Conservation (phyloP, 92 coral and sea anemone genomes). For the Zoanthus gigantus region DNA sequence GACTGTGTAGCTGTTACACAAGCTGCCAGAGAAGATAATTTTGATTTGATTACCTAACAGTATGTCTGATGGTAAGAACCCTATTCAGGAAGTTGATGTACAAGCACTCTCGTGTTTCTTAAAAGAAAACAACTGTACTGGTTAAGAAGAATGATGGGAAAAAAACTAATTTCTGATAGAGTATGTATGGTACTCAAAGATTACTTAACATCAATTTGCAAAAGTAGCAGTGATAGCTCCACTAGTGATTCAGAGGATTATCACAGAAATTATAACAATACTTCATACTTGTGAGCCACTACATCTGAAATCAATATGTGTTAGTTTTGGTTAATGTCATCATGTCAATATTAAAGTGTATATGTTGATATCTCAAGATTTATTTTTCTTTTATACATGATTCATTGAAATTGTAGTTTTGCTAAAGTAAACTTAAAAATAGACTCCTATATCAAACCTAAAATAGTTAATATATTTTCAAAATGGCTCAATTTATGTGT, state of each 20-base stretch:
- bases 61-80: background rate
- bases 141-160: background rate
- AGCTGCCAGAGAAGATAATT: no score
- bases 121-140: background rate
- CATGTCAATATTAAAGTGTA: constrained; percentile 23
- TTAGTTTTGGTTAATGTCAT: background rate
- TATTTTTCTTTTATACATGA: constrained; percentile 44
- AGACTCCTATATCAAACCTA: background rate
- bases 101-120: background rate
- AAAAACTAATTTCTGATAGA: background rate
- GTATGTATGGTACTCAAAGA: background rate
- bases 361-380: constrained; percentile 43
- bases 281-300: background rate
- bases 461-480: background rate
- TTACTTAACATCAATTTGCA: background rate
- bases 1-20: constrained; percentile 19
- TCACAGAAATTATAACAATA: background rate
- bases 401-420: constrained; percentile 1
- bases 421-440: constrained; percentile 3
- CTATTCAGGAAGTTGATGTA: background rate
- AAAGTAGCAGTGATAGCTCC: constrained; percentile 15
- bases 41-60: background rate
- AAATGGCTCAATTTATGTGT: background rate
- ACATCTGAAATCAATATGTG: constrained; percentile 7
- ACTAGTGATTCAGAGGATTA: background rate